phyloP scores from a whole-genome alignment of 1,140 invertebrate genomes.

The Maniola jurtina region DNA sequence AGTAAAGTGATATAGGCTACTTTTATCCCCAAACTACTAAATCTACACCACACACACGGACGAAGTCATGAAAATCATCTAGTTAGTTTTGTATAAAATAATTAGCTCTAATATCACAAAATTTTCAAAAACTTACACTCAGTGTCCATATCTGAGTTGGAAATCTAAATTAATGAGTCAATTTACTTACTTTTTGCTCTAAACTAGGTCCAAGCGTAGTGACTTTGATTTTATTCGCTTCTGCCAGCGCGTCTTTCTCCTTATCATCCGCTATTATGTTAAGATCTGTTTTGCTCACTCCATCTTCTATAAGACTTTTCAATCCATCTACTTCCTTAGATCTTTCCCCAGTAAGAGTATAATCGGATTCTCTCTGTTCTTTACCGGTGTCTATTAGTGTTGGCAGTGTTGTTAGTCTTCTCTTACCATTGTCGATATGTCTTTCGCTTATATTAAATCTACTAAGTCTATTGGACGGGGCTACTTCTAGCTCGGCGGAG shows the following conservation, averaged over 20 bases:
- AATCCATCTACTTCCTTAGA: slow-evolving; percentile 66
- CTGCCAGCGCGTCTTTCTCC: slow-evolving; percentile 40
- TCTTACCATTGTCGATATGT: slow-evolving; percentile 53
- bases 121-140: too few species aligned
- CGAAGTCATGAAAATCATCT: too few species aligned
- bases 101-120: too few species aligned
- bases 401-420: slow-evolving; percentile 47
- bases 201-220: slow-evolving; percentile 75
- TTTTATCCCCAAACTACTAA: too few species aligned
- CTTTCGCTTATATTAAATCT: slow-evolving; percentile 59
- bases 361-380: slow-evolving; percentile 44
- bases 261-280: slow-evolving; percentile 66
- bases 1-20: too few species aligned
- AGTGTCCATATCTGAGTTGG: too few species aligned
- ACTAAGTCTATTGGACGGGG: slow-evolving; percentile 69
- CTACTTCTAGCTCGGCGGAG: slow-evolving; percentile 85
- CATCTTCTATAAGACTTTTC: slow-evolving; percentile 69
- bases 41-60: too few species aligned
- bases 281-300: slow-evolving; percentile 68
- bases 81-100: too few species aligned
- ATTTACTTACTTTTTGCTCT: slow-evolving; percentile 71
- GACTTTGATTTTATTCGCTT: slow-evolving; percentile 49
- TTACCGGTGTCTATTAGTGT: slow-evolving; percentile 32
- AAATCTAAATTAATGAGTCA: too few species aligned
- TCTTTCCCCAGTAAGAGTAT: slow-evolving; percentile 61